A percentile compares a stretch with the other conserved stretches of the same genome.
Conservation (phyloP, 1,140 invertebrate genomes). For the Dendroctonus valens region DNA sequence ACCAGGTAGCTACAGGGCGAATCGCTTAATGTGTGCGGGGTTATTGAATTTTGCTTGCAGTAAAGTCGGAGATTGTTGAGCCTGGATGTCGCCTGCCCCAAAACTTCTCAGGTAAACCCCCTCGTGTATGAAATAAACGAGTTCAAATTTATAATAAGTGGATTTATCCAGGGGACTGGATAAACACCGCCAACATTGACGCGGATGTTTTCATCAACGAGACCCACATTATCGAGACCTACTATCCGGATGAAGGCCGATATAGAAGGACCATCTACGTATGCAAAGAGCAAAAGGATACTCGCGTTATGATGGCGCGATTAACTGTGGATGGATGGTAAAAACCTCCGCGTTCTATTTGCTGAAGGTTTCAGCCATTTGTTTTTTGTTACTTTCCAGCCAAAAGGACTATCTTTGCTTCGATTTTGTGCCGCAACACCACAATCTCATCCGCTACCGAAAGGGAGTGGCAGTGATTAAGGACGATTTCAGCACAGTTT, state of each 20-base stretch:
- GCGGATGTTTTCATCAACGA: slow-evolving; percentile 92
- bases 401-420: slow-evolving; percentile 98
- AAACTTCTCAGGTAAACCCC: slow-evolving; percentile 78
- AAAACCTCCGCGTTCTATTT: slow-evolving; percentile 22
- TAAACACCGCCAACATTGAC: slow-evolving; percentile 95
- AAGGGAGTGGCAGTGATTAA: slow-evolving; percentile 87
- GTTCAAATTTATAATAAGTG: neutral
- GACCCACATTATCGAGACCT: slow-evolving; percentile 94
- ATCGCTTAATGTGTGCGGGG: neutral
- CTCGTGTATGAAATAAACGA: too few relatives aligned
- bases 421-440: slow-evolving; percentile 92
- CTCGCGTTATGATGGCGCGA: slow-evolving; percentile 90
- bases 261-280: slow-evolving; percentile 89
- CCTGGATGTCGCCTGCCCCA: slow-evolving; percentile 88
- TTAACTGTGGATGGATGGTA: slow-evolving; percentile 95
- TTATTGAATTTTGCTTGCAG: slow-evolving; percentile 47
- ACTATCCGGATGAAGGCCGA: slow-evolving; percentile 86
- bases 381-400: slow-evolving; percentile 57
- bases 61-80: slow-evolving; percentile 81
- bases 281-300: slow-evolving; percentile 84
- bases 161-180: slow-evolving; percentile 74
- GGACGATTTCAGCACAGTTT: slow-evolving; percentile 87
- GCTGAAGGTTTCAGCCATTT: neutral
- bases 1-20: slow-evolving; percentile 54
- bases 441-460: slow-evolving; percentile 90